Evolutionary conservation across 2,888 invertebrate genomes (phyloP), one percentile per base, ranked within the genome.

Genomic region (Netelia melanura): DNA sequence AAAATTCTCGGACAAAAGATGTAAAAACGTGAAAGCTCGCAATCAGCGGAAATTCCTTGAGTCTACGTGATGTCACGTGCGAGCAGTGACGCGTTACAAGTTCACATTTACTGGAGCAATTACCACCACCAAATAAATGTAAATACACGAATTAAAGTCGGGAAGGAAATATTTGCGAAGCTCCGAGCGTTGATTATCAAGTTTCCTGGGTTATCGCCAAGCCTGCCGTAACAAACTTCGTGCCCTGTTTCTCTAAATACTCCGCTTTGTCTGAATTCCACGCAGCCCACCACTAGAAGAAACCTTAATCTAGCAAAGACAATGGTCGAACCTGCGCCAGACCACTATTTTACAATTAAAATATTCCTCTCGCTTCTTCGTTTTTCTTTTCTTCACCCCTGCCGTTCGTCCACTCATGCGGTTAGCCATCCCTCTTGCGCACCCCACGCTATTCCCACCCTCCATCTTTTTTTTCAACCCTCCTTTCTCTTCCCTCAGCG

Each of bases 331-430:
- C 74, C 54, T 44, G 72, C 58, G 80, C 72, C 81, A 76, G 67
- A 77, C 87, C 85, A 85, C 86, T 86, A 81, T 84, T 89, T 89
- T 86, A 86, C 89, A 88, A 89, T 89, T 90, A 89, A 89, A 89
- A 89, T 89, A 86, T 86, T 86, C 84, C 76, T 80, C 74, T 77
- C 81, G 43, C 83, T 58, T 56, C 56, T 58, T 64, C 30, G 25
- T 56, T 78, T 56, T 62, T 52, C n/a, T 52, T 70, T 78, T 21
- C 58, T 72, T 38, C 6, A 11, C 17, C 14, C 10, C 52, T 58
- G 14, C 43, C 44, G 17, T 61, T 72, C 17, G 17, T 65, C 67
- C 17, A 67, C 67, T 52, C 71, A 3, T 52, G 14, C 64, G 43
- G n/a, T 38, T 61, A 3, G 14, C 75, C 76, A 67, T 62, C 21